Conservation (phyloP, 1,140 invertebrate species). For the Pygmarrhopalites habei region DNA sequence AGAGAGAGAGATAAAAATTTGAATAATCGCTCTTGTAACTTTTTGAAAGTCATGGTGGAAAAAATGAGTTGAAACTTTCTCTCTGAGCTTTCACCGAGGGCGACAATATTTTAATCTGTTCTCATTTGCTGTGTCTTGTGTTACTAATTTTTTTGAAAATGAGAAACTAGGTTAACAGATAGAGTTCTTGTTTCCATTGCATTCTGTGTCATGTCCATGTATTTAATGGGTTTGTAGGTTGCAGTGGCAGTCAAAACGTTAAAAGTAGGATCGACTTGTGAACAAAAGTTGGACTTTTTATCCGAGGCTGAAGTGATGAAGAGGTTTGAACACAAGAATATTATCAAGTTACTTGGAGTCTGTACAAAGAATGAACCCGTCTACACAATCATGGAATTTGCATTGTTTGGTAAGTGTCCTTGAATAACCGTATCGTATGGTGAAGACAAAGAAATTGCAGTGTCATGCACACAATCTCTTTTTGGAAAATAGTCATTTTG, state of each 20-base stretch:
- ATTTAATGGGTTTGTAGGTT: slow-evolving; percentile 43
- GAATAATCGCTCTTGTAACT: too few species aligned
- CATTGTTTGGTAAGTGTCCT: slow-evolving; percentile 67
- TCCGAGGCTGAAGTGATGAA: slow-evolving; percentile 90
- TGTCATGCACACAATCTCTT: too few species aligned
- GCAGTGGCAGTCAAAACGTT: slow-evolving; percentile 86
- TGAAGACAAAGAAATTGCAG: too few species aligned
- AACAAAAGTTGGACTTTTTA: slow-evolving; percentile 87
- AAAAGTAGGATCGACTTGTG: slow-evolving; percentile 68
- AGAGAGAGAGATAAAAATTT: too few species aligned
- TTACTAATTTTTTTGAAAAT: neutral
- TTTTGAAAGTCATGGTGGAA: too few species aligned
- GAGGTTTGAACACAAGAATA: slow-evolving; percentile 80
- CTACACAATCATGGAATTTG: slow-evolving; percentile 87
- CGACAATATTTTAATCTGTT: too few species aligned
- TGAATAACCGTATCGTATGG: neutral
- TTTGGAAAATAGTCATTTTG: too few species aligned
- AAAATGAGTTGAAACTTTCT: too few species aligned
- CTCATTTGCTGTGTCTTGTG: too few species aligned
- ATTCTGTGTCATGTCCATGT: too few species aligned
- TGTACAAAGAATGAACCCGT: slow-evolving; percentile 76
- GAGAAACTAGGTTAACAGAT: slow-evolving; percentile 5
- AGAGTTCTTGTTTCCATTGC: too few species aligned
- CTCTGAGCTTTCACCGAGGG: too few species aligned
- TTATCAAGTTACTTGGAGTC: slow-evolving; percentile 74